phyloP scores from a whole-genome alignment of 1,140 invertebrate genomes.

The Meloidogyne hapla region DNA sequence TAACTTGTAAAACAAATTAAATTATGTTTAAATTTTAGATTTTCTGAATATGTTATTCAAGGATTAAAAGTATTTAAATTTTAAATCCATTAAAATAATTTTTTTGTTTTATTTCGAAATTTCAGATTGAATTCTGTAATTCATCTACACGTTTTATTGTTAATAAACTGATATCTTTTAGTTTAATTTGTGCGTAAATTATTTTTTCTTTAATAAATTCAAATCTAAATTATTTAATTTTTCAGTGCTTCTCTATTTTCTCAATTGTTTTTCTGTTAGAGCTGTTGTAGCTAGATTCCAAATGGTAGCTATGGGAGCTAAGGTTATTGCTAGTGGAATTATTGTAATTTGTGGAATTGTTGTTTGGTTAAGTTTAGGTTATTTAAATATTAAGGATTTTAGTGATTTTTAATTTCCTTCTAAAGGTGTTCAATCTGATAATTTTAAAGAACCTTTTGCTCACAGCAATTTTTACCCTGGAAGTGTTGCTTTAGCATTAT shows the following conservation, averaged over 20 bases:
- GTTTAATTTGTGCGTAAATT: constrained; percentile 10
- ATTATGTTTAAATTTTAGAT: too few relatives aligned
- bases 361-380: constrained; percentile 45
- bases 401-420: background rate
- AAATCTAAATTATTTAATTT: background rate
- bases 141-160: constrained; percentile 13
- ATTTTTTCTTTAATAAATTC: background rate
- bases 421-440: constrained; percentile 20
- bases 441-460: constrained; percentile 25
- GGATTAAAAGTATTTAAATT: constrained; percentile 22
- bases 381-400: background rate
- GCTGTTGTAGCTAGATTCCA: constrained; percentile 48
- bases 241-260: constrained; percentile 33
- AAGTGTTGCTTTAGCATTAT: constrained; percentile 30
- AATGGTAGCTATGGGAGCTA: constrained; percentile 50
- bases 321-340: constrained; percentile 48
- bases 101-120: background rate
- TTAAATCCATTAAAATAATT: background rate
- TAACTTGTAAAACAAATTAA: too few relatives aligned
- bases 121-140: constrained; percentile 5
- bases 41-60: constrained; percentile 28
- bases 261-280: constrained; percentile 56
- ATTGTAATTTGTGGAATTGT: constrained; percentile 52
- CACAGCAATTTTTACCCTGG: constrained; percentile 21
- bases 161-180: constrained; percentile 29